Conservation (phyloP, 2,888 invertebrate species). For the Drosophila sordidula region DNA sequence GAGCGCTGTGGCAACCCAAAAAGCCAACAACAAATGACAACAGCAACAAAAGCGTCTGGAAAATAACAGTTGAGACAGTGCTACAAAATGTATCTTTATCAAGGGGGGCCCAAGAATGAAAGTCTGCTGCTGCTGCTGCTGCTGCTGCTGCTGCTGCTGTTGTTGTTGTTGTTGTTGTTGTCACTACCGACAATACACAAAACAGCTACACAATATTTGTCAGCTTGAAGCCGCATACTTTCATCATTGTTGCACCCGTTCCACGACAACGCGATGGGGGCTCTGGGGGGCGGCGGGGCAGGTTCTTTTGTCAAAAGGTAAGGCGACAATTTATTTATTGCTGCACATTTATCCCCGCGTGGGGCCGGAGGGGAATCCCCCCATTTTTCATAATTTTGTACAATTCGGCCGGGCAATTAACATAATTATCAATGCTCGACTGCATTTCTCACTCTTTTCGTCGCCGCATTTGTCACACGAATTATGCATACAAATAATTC, state of each 20-base stretch:
- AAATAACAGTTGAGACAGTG: conserved; percentile 31
- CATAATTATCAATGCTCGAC: conserved; percentile 75
- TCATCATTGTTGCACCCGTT: conserved; percentile 34
- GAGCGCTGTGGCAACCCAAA: conserved; percentile 69
- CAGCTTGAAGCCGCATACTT: conserved; percentile 31
- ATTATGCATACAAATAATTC: conserved; percentile 69
- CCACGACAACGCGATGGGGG: not conserved
- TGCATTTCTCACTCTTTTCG: conserved; percentile 56
- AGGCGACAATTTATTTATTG: conserved; percentile 51
- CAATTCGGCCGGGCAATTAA: conserved; percentile 65
- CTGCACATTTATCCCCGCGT: conserved; percentile 42
- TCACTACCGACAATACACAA: conserved; percentile 27
- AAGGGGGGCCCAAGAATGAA: conserved; percentile 63
- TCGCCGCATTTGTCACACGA: conserved; percentile 72
- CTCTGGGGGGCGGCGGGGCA: not conserved
- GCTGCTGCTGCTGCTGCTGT: conserved; percentile 1
- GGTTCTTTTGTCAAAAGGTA: conserved; percentile 34
- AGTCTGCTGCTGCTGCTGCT: conserved; percentile 37
- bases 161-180: conserved; percentile 10
- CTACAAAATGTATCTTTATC: conserved; percentile 57
- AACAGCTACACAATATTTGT: conserved; percentile 45
- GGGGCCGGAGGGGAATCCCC: not conserved
- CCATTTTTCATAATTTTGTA: conserved; percentile 22
- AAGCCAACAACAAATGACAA: conserved; percentile 49
- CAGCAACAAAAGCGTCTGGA: conserved; percentile 34